Evolutionary conservation across 2,113 vertebrate species (phyloP), one percentile per base, ranked within the genome.

Genomic region (Syngnathoides biaculeatus): DNA sequence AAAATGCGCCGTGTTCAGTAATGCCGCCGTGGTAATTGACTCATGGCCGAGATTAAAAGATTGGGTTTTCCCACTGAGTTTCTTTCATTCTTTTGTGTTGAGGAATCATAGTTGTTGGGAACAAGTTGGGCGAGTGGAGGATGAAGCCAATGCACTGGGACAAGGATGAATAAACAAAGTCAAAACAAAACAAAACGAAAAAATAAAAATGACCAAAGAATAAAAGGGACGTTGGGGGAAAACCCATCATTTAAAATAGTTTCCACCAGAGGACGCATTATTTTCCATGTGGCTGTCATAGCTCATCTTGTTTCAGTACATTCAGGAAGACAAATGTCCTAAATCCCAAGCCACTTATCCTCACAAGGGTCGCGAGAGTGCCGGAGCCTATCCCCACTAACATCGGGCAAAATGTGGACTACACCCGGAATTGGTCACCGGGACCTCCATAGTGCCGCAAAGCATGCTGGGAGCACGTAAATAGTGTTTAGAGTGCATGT

Each of bases 81-180:
- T 81, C 70, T 84, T 76, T 80, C 75, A 79, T 87, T 86, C 82
- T 84, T 91, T 87, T 81, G 78, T 80, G 76, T 78, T 85, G 84
- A 86, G 71, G 80, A 86, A 89, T 89, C 80, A 77, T 71, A 84
- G 80, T 82, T 80, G 78, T 79, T 81, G 80, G 84, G 71, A 87
- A 88, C 80, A 85, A 84, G 83, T 85, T 75, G 78, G 84, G 82
- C 80, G 84, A 83, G 79, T 40, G 9, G 77, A 79, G 68, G 75
- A 78, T 73, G 76, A 82, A 87, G 74, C 74, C 67, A 39, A 73
- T 69, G 74, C 79, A 86, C 74, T 65, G 40, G 86, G 83, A 86
- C 84, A 71, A 79, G 79, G 83, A 84, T 81, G 85, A 77, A 89
- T 88, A 90, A 90, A 89, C 88, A 89, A 84, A 86, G 83, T 81